These are phyloP conservation scores for Eupithecia centaureata DNA, from an alignment of 2,888 invertebrate genomes.

Conservation along the genomic window DNA sequence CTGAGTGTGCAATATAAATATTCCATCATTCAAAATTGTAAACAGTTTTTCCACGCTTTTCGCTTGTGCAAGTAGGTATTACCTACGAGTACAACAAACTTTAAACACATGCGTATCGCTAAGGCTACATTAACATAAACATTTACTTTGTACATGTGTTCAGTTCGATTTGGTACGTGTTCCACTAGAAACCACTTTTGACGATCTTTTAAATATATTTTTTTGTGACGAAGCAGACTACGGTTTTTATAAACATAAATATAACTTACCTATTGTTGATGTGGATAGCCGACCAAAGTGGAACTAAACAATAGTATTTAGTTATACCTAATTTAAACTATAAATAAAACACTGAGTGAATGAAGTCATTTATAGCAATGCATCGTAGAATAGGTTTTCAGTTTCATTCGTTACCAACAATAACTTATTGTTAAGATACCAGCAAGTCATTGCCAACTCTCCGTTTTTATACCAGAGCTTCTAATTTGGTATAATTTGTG, in stretches of 20 bases:
- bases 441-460: neutral
- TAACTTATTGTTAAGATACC: neutral
- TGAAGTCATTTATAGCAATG: neutral
- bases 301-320: neutral
- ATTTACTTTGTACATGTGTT: slow-evolving; percentile 20
- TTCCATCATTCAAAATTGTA: neutral
- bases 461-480: too few species aligned
- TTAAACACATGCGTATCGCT: slow-evolving; percentile 16
- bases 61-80: neutral
- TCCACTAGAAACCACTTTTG: neutral
- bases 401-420: neutral
- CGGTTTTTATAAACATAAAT: neutral
- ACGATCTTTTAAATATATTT: neutral
- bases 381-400: too few species aligned
- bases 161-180: neutral
- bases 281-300: neutral
- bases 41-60: neutral
- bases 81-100: neutral
- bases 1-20: neutral
- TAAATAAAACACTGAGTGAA: neutral
- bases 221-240: neutral
- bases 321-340: neutral
- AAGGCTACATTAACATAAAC: slow-evolving; percentile 15
- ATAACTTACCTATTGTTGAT: neutral
- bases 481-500: too few species aligned